phyloP scores from a whole-genome alignment of 2,113 vertebrate genomes.

The Daphoenositta chrysoptera region DNA sequence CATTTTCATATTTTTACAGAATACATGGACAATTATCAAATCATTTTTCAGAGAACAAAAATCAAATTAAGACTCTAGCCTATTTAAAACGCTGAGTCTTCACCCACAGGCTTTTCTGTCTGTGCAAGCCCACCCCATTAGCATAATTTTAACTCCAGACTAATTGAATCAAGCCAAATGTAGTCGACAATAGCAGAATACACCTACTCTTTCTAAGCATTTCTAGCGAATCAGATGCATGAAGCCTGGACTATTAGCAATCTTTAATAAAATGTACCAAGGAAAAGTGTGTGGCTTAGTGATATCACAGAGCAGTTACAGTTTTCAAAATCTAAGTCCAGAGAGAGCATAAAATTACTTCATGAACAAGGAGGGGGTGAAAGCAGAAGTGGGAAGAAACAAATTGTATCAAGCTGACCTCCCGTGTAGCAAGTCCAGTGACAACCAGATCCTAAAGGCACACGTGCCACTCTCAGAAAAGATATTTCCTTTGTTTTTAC shows the following conservation, averaged over 20 bases:
- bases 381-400: neutral
- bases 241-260: neutral
- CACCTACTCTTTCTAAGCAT: neutral
- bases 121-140: neutral
- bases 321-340: neutral
- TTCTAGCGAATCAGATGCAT: neutral
- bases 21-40: neutral
- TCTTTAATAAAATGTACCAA: neutral
- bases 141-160: neutral
- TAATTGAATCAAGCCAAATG: conserved; percentile 29
- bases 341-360: neutral
- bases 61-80: neutral
- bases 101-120: neutral
- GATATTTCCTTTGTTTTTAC: neutral
- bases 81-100: neutral
- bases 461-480: accelerated
- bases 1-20: neutral
- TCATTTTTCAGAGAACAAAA: neutral
- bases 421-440: neutral
- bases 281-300: neutral
- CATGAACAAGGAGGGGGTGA: neutral
- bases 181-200: neutral
- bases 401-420: neutral
- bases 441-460: neutral
- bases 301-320: neutral